These are phyloP conservation scores for Neoniphon sammara DNA, from an alignment of 2,797 vertebrate species.

Conservation along the genomic window DNA sequence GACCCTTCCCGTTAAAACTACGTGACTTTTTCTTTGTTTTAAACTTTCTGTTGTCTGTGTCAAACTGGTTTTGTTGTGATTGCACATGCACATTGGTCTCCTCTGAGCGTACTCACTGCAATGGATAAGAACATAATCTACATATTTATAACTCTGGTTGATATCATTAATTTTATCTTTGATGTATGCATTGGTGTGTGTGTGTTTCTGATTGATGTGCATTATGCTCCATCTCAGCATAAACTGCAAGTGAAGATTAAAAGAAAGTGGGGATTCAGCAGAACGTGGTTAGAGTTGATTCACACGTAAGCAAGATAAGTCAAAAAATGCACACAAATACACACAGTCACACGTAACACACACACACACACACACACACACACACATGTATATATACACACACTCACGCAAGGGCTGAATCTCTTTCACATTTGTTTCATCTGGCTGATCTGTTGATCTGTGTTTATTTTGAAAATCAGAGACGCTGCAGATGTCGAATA, in stretches of 20 bases:
- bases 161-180: slow-evolving; percentile 80
- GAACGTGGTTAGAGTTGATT: slow-evolving; percentile 66
- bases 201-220: slow-evolving; percentile 77
- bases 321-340: slow-evolving; percentile 26
- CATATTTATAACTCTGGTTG: slow-evolving; percentile 78
- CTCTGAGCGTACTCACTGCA: slow-evolving; percentile 27
- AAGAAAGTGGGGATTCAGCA: slow-evolving; percentile 79
- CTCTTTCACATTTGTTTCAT: slow-evolving; percentile 77
- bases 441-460: slow-evolving; percentile 74
- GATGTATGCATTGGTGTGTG: slow-evolving; percentile 70
- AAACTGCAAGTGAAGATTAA: slow-evolving; percentile 77
- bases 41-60: slow-evolving; percentile 29
- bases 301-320: slow-evolving; percentile 69
- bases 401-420: slow-evolving; percentile 41
- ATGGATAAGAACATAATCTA: slow-evolving; percentile 62
- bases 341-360: neutral
- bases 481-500: slow-evolving; percentile 72
- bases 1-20: too few relatives aligned
- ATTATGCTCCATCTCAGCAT: slow-evolving; percentile 82
- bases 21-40: slow-evolving; percentile 19
- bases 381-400: slow-evolving; percentile 12
- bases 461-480: slow-evolving; percentile 72
- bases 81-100: slow-evolving; percentile 48
- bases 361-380: slow-evolving; percentile 10
- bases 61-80: slow-evolving; percentile 54